A percentile compares a stretch with the other conserved stretches of the same genome.
phyloP scores from a whole-genome alignment of 2,888 invertebrate genomes.

The Cephus spinipes region DNA sequence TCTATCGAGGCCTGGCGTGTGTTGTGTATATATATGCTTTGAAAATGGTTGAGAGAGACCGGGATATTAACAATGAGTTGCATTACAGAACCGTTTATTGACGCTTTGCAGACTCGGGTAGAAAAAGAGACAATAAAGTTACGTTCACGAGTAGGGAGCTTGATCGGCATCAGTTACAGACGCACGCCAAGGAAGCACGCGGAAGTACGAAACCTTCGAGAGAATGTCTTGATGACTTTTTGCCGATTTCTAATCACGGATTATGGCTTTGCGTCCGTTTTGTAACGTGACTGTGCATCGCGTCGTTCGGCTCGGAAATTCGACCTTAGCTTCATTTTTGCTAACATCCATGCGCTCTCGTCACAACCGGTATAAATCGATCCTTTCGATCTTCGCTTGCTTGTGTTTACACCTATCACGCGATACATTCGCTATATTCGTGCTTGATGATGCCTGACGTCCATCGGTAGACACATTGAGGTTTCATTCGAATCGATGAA shows the following conservation, averaged over 20 bases:
- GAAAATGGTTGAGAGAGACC: not conserved
- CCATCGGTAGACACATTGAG: not conserved
- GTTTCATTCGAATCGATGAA: not conserved
- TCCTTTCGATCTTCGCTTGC: constrained; percentile 13
- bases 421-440: not conserved
- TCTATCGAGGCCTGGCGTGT: not conserved
- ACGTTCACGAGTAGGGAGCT: not conserved
- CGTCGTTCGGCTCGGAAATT: not conserved
- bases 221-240: not conserved
- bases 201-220: not conserved
- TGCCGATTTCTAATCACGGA: not conserved
- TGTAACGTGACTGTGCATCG: not conserved
- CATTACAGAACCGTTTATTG: not conserved
- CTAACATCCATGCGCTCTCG: not conserved
- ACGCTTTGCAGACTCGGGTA: not conserved
- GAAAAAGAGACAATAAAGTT: not conserved
- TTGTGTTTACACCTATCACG: constrained; percentile 12
- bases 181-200: not conserved
- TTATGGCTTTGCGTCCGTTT: not conserved
- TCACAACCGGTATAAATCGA: constrained; percentile 19
- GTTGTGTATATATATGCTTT: not conserved
- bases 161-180: not conserved
- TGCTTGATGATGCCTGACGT: not conserved
- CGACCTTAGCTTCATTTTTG: not conserved
- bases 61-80: not conserved